These are phyloP conservation scores for Tortrix viridana DNA, from an alignment of 2,888 invertebrate species.

Conservation along the genomic window DNA sequence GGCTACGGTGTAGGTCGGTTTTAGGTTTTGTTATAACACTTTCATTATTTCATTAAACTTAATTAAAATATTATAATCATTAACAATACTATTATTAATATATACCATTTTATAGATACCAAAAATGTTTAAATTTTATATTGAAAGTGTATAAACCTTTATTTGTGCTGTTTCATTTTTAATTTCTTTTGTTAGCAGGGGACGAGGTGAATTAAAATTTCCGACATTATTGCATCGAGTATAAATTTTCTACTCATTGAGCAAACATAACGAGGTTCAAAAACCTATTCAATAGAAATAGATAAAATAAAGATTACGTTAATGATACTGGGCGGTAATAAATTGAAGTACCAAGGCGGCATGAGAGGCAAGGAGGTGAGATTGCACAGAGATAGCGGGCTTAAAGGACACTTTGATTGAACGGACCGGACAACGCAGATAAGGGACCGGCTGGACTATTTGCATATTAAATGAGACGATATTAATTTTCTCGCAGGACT, in stretches of 20 bases:
- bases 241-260: conserved; percentile 38
- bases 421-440: conserved; percentile 77
- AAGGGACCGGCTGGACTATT: conserved; percentile 69
- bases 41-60: conserved; percentile 36
- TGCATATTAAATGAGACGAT: conserved; percentile 80
- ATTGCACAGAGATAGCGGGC: conserved; percentile 68
- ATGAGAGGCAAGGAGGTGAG: conserved; percentile 63
- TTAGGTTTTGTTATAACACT: conserved; percentile 36
- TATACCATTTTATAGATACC: no score
- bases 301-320: conserved; percentile 61
- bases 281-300: conserved; percentile 51
- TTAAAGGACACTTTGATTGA: conserved; percentile 82
- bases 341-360: conserved; percentile 70
- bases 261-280: conserved; percentile 45
- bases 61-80: no score
- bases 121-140: no score
- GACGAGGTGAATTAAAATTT: conserved; percentile 22
- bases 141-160: no score
- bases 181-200: conserved; percentile 26
- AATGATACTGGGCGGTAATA: conserved; percentile 68
- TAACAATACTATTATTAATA: no score
- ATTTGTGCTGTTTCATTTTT: conserved; percentile 23
- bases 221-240: conserved; percentile 16
- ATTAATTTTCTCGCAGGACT: conserved; percentile 71
- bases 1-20: conserved; percentile 31